phyloP scores from a whole-genome alignment of 2,797 vertebrate genomes.

The Bothrops alternatus region DNA sequence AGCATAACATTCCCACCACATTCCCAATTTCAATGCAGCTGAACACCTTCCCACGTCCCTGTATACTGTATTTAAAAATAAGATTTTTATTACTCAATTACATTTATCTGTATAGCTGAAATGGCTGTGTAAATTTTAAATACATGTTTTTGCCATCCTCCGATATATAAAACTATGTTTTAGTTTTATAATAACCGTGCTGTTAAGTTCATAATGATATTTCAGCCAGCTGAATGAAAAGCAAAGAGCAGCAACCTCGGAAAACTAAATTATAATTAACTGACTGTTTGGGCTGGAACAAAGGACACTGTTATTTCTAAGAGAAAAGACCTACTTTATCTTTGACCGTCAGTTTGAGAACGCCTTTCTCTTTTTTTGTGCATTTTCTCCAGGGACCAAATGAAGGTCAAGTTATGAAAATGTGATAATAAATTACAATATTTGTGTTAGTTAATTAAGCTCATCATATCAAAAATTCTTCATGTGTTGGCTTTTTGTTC shows the following conservation, averaged over 20 bases:
- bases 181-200: conserved; percentile 25
- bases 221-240: conserved; percentile 31
- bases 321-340: conserved; percentile 32
- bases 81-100: neutral
- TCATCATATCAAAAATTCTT: conserved; percentile 47
- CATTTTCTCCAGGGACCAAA: conserved; percentile 43
- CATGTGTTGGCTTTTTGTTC: conserved; percentile 34
- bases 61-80: neutral
- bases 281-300: conserved; percentile 16
- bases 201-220: neutral
- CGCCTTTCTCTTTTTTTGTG: conserved; percentile 48
- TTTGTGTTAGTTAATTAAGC: conserved; percentile 67
- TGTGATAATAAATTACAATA: conserved; percentile 53
- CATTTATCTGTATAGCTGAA: neutral
- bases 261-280: conserved; percentile 25
- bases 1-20: neutral
- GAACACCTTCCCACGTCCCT: neutral
- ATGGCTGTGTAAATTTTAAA: neutral
- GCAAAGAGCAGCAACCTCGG: conserved; percentile 18
- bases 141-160: neutral
- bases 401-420: conserved; percentile 60
- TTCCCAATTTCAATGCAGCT: neutral
- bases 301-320: neutral
- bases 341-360: conserved; percentile 53
- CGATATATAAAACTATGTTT: conserved; percentile 24